These are phyloP conservation scores for Notechis scutatus DNA, from an alignment of 2,113 vertebrate species.

Conservation along the genomic window DNA sequence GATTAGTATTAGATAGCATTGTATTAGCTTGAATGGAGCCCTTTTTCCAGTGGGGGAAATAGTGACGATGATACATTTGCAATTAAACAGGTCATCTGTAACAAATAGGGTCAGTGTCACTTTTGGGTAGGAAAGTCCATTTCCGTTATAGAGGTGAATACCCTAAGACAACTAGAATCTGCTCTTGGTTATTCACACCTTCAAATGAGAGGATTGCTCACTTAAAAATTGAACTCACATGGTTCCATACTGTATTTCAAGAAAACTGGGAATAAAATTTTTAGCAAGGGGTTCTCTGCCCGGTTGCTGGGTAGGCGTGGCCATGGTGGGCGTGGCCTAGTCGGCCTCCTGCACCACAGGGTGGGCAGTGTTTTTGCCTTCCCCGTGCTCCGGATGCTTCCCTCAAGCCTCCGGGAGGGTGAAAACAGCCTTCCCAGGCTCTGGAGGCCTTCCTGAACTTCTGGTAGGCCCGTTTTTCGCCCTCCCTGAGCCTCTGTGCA, in stretches of 20 bases:
- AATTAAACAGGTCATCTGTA: background rate
- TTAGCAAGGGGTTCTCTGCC: no score
- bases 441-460: no score
- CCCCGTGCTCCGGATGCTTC: no score
- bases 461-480: no score
- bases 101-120: background rate
- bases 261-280: background rate
- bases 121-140: background rate
- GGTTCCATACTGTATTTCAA: background rate
- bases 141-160: background rate
- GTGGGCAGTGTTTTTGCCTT: no score
- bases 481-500: no score
- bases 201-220: background rate
- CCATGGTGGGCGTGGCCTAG: no score
- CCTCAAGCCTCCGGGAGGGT: no score
- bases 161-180: background rate
- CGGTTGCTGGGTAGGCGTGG: no score
- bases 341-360: no score
- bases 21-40: background rate
- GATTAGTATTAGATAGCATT: background rate
- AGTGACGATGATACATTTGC: background rate
- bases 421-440: no score
- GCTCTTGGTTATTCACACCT: background rate
- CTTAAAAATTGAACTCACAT: background rate
- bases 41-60: background rate